A percentile compares a stretch with the other conserved stretches of the same genome.
Evolutionary conservation across 2,113 vertebrate genomes (phyloP).

Genomic region (Scomber colias): DNA sequence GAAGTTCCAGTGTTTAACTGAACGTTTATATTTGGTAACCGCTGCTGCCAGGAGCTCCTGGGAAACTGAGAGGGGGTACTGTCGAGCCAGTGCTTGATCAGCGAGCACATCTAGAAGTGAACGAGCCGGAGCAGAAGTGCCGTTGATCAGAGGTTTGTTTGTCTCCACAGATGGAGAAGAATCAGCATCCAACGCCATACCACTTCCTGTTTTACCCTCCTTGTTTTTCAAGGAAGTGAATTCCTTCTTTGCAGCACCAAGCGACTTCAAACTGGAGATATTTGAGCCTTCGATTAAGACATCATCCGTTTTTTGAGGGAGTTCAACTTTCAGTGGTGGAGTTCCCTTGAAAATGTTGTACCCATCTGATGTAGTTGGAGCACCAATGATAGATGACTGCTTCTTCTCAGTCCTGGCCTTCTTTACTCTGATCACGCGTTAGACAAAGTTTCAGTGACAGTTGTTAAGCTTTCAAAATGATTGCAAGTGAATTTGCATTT

Average conservation of each 20-base stretch:
- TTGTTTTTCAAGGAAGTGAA: constrained; percentile 76
- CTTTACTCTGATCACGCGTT: constrained; percentile 52
- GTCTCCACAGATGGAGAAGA: constrained; percentile 57
- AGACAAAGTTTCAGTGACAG: background rate
- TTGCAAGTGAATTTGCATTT: background rate
- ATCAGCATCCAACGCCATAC: constrained; percentile 69
- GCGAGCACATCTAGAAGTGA: constrained; percentile 57
- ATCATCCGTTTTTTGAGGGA: constrained; percentile 75
- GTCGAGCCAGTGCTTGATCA: constrained; percentile 54
- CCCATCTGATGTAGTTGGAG: constrained; percentile 12
- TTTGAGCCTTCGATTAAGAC: constrained; percentile 79
- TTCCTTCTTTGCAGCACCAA: constrained; percentile 84
- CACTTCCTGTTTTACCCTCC: background rate
- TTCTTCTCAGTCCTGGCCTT: constrained; percentile 64
- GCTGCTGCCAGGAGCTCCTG: constrained; percentile 56
- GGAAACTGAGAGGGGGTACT: background rate
- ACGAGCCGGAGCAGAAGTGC: background rate
- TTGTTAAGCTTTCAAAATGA: background rate
- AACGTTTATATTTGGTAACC: constrained; percentile 35
- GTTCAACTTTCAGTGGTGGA: constrained; percentile 13
- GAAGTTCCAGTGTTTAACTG: constrained; percentile 40
- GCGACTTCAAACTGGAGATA: constrained; percentile 75
- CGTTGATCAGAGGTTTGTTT: background rate
- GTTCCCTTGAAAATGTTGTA: constrained; percentile 59
- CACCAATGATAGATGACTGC: background rate